Conservation (phyloP, 2,797 vertebrate genomes). For the Phoeniculus purpureus region DNA sequence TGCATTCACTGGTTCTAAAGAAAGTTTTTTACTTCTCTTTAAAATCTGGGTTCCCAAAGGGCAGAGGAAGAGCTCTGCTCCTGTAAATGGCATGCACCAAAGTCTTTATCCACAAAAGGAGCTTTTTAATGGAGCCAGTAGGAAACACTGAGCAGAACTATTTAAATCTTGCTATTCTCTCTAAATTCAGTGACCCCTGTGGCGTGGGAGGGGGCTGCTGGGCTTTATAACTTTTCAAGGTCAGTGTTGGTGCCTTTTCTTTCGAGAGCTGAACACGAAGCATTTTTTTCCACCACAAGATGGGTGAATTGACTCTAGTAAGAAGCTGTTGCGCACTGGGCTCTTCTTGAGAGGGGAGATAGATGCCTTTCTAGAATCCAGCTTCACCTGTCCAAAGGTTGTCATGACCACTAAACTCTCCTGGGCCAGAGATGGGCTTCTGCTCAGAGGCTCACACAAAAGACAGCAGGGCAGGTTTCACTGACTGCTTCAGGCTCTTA, state of each 20-base stretch:
- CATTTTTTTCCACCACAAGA: not conserved
- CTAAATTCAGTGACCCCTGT: not conserved
- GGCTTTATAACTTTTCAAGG: not conserved
- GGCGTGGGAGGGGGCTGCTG: not conserved
- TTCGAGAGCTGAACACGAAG: not conserved
- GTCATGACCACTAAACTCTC: not conserved
- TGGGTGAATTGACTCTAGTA: not conserved
- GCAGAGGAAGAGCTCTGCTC: not conserved
- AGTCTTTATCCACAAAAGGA: not conserved
- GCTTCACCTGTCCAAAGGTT: not conserved
- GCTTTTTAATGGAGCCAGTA: not conserved
- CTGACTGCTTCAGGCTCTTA: not conserved
- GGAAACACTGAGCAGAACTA: not conserved
- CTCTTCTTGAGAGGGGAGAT: not conserved
- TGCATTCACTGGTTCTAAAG: not conserved
- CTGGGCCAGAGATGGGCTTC: not conserved
- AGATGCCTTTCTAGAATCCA: not conserved
- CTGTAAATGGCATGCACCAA: not conserved
- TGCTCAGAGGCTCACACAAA: not conserved
- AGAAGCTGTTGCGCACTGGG: not conserved
- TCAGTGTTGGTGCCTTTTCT: not conserved
- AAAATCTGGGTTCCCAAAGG: not conserved
- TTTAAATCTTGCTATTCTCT: not conserved
- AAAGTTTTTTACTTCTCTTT: not conserved
- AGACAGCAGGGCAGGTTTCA: not conserved